Evolutionary conservation across 1,140 invertebrate genomes (phyloP).

Genomic region (Goniozus legneri): DNA sequence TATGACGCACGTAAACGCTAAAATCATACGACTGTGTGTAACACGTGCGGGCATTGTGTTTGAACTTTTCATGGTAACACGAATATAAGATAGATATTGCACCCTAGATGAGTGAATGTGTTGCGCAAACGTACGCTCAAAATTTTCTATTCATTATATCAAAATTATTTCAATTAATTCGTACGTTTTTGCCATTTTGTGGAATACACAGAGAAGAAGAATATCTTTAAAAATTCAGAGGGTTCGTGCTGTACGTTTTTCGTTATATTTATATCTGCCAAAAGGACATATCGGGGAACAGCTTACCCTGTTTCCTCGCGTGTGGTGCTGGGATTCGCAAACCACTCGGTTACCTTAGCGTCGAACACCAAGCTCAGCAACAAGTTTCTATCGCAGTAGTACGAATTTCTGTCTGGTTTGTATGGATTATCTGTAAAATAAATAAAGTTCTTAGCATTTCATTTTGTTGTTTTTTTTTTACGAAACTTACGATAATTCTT

Average conservation of each 20-base stretch:
- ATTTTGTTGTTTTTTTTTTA: neutral
- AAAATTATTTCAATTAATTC: too few relatives aligned
- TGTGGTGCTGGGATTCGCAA: constrained; percentile 67
- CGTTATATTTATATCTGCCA: neutral
- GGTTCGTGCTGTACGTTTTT: neutral
- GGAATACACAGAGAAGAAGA: too few relatives aligned
- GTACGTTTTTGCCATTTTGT: too few relatives aligned
- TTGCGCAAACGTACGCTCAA: too few relatives aligned
- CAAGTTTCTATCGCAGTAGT: constrained; percentile 76
- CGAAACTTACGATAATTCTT: constrained; percentile 4
- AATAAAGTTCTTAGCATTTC: neutral
- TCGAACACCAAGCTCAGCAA: constrained; percentile 83
- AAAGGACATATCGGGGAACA: constrained; percentile 5
- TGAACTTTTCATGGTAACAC: too few relatives aligned
- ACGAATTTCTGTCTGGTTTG: constrained; percentile 60
- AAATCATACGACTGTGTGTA: neutral
- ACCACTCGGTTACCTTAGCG: constrained; percentile 81
- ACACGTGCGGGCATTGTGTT: neutral
- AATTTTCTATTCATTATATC: too few relatives aligned
- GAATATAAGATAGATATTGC: too few relatives aligned
- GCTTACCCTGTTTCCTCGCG: constrained; percentile 71
- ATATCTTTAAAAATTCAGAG: too few relatives aligned
- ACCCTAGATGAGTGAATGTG: too few relatives aligned
- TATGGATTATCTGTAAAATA: constrained; percentile 49
- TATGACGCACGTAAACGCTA: constrained; percentile 10